phyloP scores from a whole-genome alignment of 2,888 invertebrate genomes.

The Thysanoteuthis rhombus region DNA sequence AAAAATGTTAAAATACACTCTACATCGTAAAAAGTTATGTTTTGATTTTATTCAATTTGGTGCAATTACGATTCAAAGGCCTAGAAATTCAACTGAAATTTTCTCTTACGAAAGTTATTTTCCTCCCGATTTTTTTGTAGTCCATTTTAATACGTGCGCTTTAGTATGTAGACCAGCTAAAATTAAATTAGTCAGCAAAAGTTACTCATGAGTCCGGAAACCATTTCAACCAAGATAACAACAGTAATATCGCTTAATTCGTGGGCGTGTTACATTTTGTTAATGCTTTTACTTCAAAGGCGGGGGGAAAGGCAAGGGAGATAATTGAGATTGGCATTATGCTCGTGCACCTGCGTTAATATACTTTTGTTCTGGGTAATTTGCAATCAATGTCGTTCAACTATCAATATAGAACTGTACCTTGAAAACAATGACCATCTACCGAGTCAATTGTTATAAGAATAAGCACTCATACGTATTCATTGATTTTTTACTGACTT shows the following conservation, averaged over 20 bases:
- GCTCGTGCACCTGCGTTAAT: not conserved
- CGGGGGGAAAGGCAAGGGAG: not conserved
- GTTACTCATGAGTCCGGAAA: not conserved
- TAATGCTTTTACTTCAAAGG: not conserved
- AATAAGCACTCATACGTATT: not conserved
- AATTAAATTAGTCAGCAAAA: not conserved
- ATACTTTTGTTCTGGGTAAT: not conserved
- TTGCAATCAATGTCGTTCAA: not conserved
- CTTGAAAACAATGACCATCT: not conserved
- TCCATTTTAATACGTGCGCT: not conserved
- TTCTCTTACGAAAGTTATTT: no score
- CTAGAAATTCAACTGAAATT: no score
- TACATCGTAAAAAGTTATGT: no score
- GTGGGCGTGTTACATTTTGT: not conserved
- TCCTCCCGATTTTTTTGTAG: no score
- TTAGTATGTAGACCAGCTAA: not conserved
- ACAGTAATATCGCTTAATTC: not conserved
- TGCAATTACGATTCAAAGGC: no score
- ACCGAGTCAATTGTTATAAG: not conserved
- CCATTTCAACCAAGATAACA: not conserved
- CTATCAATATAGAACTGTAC: not conserved
- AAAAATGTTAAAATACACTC: no score
- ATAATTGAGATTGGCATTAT: not conserved
- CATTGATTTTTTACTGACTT: not conserved
- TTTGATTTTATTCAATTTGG: no score